Evolutionary conservation across 37 sponge, comb jelly and placozoan species (phyloP).

Genomic region (Dysidea cf. avara): DNA sequence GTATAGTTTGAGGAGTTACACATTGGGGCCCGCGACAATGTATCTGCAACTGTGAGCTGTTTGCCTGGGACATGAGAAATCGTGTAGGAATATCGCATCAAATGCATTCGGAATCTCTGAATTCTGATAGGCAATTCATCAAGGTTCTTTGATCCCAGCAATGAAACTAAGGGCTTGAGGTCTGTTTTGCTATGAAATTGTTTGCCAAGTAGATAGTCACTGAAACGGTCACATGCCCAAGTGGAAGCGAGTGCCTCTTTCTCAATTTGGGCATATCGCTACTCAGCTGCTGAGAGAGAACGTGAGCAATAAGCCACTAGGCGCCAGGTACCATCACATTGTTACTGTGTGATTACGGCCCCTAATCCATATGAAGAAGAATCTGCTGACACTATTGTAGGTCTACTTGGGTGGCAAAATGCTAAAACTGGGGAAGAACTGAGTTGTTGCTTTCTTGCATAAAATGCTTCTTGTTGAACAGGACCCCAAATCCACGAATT

Average conservation of each 20-base stretch:
- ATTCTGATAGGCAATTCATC: conserved; percentile 39
- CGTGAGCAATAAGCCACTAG: conserved; percentile 53
- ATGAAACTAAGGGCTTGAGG: conserved; percentile 56
- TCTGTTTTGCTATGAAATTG: conserved; percentile 48
- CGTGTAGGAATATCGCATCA: conserved; percentile 50
- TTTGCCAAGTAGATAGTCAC: conserved; percentile 28
- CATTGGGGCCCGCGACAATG: conserved; percentile 45
- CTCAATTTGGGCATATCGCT: conserved; percentile 50
- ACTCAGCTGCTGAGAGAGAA: conserved; percentile 20
- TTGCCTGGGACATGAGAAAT: conserved; percentile 55
- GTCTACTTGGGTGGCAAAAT: too few relatives aligned
- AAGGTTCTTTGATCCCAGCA: too few relatives aligned
- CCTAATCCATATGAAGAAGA: too few relatives aligned
- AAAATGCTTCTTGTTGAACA: too few relatives aligned
- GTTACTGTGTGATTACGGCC: too few relatives aligned
- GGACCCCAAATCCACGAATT: too few relatives aligned
- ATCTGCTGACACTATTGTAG: too few relatives aligned
- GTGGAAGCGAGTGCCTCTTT: conserved; percentile 44
- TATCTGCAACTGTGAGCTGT: too few relatives aligned
- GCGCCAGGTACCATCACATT: background rate
- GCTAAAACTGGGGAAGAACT: too few relatives aligned
- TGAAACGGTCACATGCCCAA: conserved; percentile 34
- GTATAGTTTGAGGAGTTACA: too few relatives aligned
- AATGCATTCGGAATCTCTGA: conserved; percentile 46
- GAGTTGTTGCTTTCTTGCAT: too few relatives aligned